Evolutionary conservation across 2,888 invertebrate genomes (phyloP), one percentile per base, ranked within the genome.

Genomic region (Cepaea hortensis): DNA sequence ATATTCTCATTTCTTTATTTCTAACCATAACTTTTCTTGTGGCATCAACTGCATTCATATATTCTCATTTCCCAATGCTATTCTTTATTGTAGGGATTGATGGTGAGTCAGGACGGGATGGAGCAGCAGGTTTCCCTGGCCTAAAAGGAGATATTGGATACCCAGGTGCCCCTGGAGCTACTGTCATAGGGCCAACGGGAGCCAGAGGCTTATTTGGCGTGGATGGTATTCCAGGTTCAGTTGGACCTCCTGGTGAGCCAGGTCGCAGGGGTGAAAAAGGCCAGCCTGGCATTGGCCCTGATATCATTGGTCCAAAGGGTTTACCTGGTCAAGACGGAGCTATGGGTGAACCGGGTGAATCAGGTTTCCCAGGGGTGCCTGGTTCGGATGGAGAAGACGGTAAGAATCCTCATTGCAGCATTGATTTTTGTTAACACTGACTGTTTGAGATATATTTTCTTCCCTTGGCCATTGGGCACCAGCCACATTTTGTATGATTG

Each of bases 101-200:
- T 50, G 89, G 88, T 61, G 62, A 46, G n/a, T 68, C 80, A 50
- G 89, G 89, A 35, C 62, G 65, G 79, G 87, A 87, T 86, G 91
- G 91, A 35, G 61, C 65, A 11, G 81, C 88, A 75, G 91, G 91
- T 35, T 77, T 86, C 3, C 87, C 90, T 75, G 90, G 90, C 61
- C 73, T 88, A 23, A n/a, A 82, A 62, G 89, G 91, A 75, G 84
- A 82, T 62, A 72, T 61, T 46, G 91, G 91, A 13, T 68, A 87
- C 20, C 86, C 86, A 88, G 92, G 90, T 62, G 72, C 72, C 20
- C 72, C 80, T 79, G 93, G 93, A 81, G 89, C 91, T 18, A n/a
- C 20, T 87, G 81, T 61, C 89, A 90, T 35, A 48, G 96, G 96
- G 76, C 93, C 93, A 1, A 91, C 94, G 62, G 96, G 96, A 65